phyloP scores from a whole-genome alignment of 2,113 vertebrate species.

The Chitala chitala region DNA sequence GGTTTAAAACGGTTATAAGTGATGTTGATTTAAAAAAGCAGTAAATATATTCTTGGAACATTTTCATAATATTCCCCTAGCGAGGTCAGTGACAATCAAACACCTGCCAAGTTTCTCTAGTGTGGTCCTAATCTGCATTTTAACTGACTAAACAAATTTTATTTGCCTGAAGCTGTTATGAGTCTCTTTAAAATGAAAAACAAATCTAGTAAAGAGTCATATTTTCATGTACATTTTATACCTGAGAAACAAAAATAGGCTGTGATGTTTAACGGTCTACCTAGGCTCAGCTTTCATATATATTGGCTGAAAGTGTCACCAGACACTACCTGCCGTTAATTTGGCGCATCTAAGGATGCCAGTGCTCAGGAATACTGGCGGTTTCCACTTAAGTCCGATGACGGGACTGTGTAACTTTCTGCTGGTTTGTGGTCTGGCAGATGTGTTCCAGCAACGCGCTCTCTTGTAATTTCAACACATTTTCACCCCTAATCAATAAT shows the following conservation, averaged over 20 bases:
- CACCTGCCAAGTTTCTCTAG: not conserved
- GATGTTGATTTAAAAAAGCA: slow-evolving; percentile 22
- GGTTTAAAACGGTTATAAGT: not conserved
- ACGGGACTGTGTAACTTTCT: too few relatives aligned
- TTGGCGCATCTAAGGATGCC: too few relatives aligned
- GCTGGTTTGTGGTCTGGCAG: slow-evolving; percentile 32
- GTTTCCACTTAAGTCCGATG: not conserved
- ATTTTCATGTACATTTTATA: too few relatives aligned
- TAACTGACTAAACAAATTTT: not conserved
- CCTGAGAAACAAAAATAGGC: too few relatives aligned
- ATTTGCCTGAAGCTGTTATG: not conserved
- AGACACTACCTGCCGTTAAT: too few relatives aligned
- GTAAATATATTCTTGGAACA: not conserved
- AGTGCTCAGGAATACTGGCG: too few relatives aligned
- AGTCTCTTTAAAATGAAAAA: not conserved
- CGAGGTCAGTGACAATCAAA: not conserved
- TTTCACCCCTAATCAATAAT: slow-evolving; percentile 47
- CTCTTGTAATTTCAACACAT: slow-evolving; percentile 19
- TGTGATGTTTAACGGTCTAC: too few relatives aligned
- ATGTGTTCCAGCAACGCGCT: slow-evolving; percentile 12
- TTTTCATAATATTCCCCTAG: not conserved
- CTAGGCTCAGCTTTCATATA: too few relatives aligned
- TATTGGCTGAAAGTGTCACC: too few relatives aligned
- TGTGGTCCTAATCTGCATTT: slow-evolving; percentile 2
- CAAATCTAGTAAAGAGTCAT: too few relatives aligned